A percentile compares a stretch with the other conserved stretches of the same genome.
Conservation (phyloP, 2,113 vertebrate genomes). For the Abramis brama region DNA sequence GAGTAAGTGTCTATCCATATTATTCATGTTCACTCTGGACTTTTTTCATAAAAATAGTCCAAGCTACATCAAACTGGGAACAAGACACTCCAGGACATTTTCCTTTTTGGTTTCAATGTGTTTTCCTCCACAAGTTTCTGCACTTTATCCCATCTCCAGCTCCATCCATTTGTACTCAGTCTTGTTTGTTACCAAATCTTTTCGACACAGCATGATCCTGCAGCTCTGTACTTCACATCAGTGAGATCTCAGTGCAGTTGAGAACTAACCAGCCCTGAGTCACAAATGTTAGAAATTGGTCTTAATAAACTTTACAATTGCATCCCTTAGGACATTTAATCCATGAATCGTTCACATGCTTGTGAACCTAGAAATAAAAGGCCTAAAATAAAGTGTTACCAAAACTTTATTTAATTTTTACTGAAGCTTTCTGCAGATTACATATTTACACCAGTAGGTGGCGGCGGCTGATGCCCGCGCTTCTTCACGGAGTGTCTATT, state of each 20-base stretch:
- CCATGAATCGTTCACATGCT: neutral
- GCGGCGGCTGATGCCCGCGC: no score
- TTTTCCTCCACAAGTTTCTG: neutral
- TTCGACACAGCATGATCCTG: neutral
- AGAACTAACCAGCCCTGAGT: neutral
- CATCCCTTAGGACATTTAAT: neutral
- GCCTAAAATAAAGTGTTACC: no score
- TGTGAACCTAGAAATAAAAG: no score
- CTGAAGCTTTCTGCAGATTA: neutral
- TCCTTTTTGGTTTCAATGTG: neutral
- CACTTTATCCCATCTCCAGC: neutral
- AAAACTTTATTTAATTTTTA: no score
- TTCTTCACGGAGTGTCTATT: no score
- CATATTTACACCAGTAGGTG: neutral
- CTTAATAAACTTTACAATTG: neutral
- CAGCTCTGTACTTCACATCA: neutral
- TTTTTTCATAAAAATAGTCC: neutral
- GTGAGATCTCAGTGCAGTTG: neutral
- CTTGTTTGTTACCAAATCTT: neutral
- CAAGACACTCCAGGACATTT: slow-evolving; percentile 13
- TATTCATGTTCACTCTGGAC: neutral
- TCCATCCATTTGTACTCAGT: neutral
- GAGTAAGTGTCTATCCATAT: slow-evolving; percentile 13
- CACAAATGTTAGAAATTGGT: neutral
- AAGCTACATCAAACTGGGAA: slow-evolving; percentile 5